These are phyloP conservation scores for Homarus americanus DNA, from an alignment of 1,140 invertebrate genomes.

Conservation along the genomic window DNA sequence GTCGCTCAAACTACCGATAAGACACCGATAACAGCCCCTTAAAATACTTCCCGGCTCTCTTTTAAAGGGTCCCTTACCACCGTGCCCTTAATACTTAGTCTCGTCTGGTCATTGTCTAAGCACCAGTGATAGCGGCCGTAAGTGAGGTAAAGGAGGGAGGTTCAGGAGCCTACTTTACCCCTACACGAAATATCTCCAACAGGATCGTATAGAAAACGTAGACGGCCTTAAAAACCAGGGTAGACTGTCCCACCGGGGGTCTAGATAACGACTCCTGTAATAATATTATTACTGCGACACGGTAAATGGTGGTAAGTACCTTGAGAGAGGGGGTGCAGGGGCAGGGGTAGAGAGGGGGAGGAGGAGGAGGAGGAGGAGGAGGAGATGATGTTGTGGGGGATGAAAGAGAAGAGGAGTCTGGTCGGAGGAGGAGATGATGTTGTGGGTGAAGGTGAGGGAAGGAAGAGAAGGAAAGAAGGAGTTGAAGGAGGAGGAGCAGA, in stretches of 20 bases:
- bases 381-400: too few relatives aligned
- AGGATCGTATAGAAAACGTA: constrained; percentile 45
- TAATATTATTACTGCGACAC: constrained; percentile 47
- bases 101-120: neutral
- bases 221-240: neutral
- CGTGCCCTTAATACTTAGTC: neutral
- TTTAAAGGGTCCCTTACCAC: neutral
- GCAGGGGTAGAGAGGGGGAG: too few relatives aligned
- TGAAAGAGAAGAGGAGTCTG: neutral
- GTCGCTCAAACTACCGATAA: constrained; percentile 42
- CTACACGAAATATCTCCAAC: too few relatives aligned
- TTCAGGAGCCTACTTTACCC: too few relatives aligned
- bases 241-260: neutral
- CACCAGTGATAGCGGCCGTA: neutral
- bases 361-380: neutral
- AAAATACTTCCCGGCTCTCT: constrained; percentile 46
- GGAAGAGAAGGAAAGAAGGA: too few relatives aligned
- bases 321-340: neutral
- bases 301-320: constrained; percentile 35
- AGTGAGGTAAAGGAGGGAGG: neutral
- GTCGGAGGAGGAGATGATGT: too few relatives aligned
- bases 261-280: neutral
- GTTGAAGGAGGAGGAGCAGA: too few relatives aligned
- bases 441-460: too few relatives aligned
- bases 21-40: constrained; percentile 41